Conservation (phyloP, 2,888 invertebrate species). For the Drosophila hamatofila region DNA sequence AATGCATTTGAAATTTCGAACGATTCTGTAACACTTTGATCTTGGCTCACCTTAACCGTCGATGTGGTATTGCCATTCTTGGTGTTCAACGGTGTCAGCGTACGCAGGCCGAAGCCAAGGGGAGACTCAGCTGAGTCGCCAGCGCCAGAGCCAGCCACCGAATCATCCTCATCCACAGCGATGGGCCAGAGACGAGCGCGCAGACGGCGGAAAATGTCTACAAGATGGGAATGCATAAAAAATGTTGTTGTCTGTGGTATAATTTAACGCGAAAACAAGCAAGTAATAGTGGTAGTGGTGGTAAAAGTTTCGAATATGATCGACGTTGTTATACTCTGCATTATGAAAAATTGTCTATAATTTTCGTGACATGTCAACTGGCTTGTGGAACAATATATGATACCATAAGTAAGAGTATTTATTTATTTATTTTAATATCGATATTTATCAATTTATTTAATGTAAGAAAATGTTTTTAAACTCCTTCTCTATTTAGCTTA, state of each 20-base stretch:
- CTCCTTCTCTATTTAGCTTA: not conserved
- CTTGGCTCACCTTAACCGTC: slow-evolving; percentile 82
- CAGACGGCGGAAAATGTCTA: slow-evolving; percentile 84
- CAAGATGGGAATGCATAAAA: slow-evolving; percentile 28
- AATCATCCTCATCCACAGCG: slow-evolving; percentile 42
- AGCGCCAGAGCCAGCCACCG: slow-evolving; percentile 23
- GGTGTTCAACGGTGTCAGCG: slow-evolving; percentile 54
- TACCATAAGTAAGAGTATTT: not conserved
- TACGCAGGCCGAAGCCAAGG: slow-evolving; percentile 48
- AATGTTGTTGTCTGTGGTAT: slow-evolving; percentile 54
- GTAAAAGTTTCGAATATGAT: not conserved
- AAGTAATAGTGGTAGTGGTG: slow-evolving; percentile 11
- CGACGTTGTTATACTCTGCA: not conserved
- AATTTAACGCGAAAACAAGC: slow-evolving; percentile 63
- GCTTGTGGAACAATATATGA: not conserved
- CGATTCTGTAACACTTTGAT: slow-evolving; percentile 5
- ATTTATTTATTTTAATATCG: not conserved
- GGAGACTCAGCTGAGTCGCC: slow-evolving; percentile 42
- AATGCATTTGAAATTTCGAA: not conserved
- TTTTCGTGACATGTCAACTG: not conserved
- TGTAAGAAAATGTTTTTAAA: not conserved
- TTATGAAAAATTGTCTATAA: not conserved
- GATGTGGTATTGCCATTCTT: slow-evolving; percentile 84
- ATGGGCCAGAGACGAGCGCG: slow-evolving; percentile 78
- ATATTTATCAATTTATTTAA: slow-evolving; percentile 1